Evolutionary conservation across 2,113 vertebrate genomes (phyloP), one percentile per base, ranked within the genome.

Genomic region (Peromyscus polionotus): DNA sequence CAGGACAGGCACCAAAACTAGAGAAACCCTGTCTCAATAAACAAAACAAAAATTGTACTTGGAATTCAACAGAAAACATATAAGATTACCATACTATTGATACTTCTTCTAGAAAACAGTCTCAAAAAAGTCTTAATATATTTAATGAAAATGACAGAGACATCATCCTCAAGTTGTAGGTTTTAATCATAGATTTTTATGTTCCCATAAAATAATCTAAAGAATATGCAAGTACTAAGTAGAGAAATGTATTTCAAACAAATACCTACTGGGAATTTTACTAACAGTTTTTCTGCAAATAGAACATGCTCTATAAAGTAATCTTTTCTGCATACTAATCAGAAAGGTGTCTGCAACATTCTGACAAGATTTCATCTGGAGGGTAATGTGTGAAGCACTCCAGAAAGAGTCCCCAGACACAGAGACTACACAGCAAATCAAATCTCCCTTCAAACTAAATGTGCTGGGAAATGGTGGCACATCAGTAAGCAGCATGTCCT

Each of bases 231-330:
- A 26, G 57, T 14, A 3, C 45, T 92, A 59, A 87, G 7, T 31
- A 87, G 54, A 84, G n/a, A 85, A 88, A 94, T 86, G 7, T 95
- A 45, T 92, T 80, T 95, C 77, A 91, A 85, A 72, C n/a, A 83
- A 68, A 94, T 76, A 79, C 48, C 80, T 76, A 45, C 36, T 76
- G 33, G 65, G 88, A 73, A 10, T 68, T 97, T 97, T 91, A 85
- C 39, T 45, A 93, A 90, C 75, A 83, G 17, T 63, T 28, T 95
- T 89, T 92, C 57, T 95, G 42, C 93, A 95, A 92, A 79, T 73
- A 86, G 65, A 88, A 39, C 17, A 67, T 33, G 51, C 4, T 92
- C 48, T 79, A 17, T 39, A 96, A 95, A 92, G 76, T 61, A 93
- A 42, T 61, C 26, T 6, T 81, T 93, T 95, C 61, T 42, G 28